Percentiles rank a stretch among this genome's conserved stretches.
phyloP scores from a whole-genome alignment of 2,888 invertebrate genomes.

The Mythimna pallens region DNA sequence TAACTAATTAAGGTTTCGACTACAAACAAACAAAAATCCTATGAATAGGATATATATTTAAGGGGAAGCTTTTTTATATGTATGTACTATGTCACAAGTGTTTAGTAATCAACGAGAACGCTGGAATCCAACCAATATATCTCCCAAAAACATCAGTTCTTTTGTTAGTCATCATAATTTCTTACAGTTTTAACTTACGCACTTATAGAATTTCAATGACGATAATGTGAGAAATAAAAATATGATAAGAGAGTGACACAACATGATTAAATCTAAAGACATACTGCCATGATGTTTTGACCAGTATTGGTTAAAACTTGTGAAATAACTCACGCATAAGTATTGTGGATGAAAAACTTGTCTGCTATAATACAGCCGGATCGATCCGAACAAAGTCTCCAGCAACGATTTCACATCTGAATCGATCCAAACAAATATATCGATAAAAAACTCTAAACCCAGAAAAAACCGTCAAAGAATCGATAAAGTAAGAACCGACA shows the following conservation, averaged over 20 bases:
- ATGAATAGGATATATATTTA: no score
- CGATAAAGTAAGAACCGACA: constrained; percentile 65
- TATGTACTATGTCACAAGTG: no score
- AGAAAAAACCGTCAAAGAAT: constrained; percentile 65
- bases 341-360: constrained; percentile 13
- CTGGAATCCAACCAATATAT: no score
- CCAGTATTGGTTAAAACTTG: background rate
- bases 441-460: constrained; percentile 37
- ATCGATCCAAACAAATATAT: constrained; percentile 60
- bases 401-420: constrained; percentile 63
- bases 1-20: no score
- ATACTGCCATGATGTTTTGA: background rate
- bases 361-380: constrained; percentile 3
- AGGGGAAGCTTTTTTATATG: no score
- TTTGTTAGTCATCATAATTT: no score
- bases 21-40: no score
- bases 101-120: no score
- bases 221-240: background rate
- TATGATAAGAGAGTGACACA: background rate
- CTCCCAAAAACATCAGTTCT: no score
- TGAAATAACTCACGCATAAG: constrained; percentile 2
- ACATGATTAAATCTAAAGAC: background rate
- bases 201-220: no score
- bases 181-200: no score
- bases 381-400: constrained; percentile 30